Base-by-base conservation (phyloP, 2,113 vertebrate species). In the Bettongia penicillata region DNA sequence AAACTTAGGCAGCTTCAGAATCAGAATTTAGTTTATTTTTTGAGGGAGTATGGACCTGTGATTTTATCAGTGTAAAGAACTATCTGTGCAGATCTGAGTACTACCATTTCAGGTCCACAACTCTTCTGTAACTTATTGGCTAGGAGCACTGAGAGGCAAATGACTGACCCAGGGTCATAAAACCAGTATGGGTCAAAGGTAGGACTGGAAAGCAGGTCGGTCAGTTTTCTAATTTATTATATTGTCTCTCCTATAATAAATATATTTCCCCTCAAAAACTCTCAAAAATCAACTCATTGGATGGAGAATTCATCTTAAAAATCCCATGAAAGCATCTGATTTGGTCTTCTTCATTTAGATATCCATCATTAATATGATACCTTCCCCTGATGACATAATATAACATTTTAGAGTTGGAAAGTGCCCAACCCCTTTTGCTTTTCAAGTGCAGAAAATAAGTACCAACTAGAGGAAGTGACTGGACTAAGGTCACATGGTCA, bases 351-450 rank as follows among this genome's bases (percentile, higher is more conserved):
- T 43, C 68, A n/a, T 84, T 84, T 43, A 84, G 7, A 23, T 19
- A 84, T 43, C 7, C 68, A 84, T 84, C 16, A 43, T 43, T 84
- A 14, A 37, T 68, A 8, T 84, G 19, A 43, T 84, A 22, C 9
- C n/a, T 84, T n/a, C 19, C 37, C 43, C 68, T 84, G 68, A 43
- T 84, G 19, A 2, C 68, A 84, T 23, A 84, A 43, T 84, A 84
- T 43, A 43, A 48, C 89, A 93, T 91, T 94, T 93, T 94, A 61
- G 23, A 51, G 37, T 26, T 51, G 8, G 51, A 51, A 94, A 94
- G 49, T 57, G 1, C 84, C 24, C 12, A 77, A 19, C 31, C 16
- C 31, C 37, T 31, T n/a, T 77, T 77, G 31, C 43, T 77, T 77
- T 43, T 43, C 68, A 43, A 77, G 7, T 43, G 4, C 5, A 43